Evolutionary conservation across 2,797 vertebrate species (phyloP).

Genomic region (Gorsachius magnificus): DNA sequence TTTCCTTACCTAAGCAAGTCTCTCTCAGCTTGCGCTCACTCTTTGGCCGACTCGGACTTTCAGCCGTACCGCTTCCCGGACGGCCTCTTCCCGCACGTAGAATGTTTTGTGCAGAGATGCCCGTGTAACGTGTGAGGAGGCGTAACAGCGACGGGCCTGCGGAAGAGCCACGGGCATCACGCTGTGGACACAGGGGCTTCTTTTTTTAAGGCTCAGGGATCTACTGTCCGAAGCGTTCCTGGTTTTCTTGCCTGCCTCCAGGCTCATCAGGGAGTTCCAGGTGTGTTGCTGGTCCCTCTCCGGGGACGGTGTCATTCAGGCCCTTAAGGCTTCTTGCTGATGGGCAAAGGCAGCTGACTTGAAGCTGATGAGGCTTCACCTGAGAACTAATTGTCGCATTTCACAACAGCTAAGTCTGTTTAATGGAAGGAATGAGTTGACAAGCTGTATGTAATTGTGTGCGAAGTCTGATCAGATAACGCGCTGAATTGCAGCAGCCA

Average conservation of each 20-base stretch:
- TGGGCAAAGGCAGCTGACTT: not conserved
- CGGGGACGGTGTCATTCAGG: not conserved
- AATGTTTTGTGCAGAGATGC: rapidly evolving
- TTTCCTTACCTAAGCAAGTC: not conserved
- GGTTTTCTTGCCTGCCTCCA: rapidly evolving
- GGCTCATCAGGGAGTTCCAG: not conserved
- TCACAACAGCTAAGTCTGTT: not conserved
- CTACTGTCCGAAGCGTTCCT: not conserved
- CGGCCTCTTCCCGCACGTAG: rapidly evolving
- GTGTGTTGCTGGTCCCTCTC: not conserved
- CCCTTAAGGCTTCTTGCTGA: not conserved
- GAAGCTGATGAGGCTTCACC: not conserved
- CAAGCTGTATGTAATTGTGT: not conserved
- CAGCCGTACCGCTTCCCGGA: not conserved
- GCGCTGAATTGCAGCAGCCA: not conserved
- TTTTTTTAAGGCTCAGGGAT: not conserved
- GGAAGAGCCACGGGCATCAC: rapidly evolving
- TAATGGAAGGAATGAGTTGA: not conserved
- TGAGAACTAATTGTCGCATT: not conserved
- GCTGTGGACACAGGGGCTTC: rapidly evolving
- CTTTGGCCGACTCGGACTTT: not conserved
- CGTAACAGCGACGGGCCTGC: rapidly evolving
- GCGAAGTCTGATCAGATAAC: not conserved
- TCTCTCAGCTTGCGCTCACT: not conserved
- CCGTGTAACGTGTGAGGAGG: not conserved